phyloP scores from a whole-genome alignment of 2,113 vertebrate species.

The Stegastes partitus region DNA sequence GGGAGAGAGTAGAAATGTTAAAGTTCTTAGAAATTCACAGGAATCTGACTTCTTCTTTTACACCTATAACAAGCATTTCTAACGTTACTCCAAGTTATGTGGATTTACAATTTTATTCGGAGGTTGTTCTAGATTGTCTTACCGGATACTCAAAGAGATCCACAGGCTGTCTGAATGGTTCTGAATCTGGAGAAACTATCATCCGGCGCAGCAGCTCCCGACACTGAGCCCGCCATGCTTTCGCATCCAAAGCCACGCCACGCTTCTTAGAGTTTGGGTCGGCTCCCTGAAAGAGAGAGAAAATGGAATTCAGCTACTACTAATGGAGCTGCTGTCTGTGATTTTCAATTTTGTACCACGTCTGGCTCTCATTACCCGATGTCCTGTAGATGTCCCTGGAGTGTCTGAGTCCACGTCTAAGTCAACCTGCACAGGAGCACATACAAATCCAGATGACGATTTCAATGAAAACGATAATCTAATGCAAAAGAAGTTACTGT shows the following conservation, averaged over 20 bases:
- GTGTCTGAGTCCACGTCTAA: slow-evolving; percentile 94
- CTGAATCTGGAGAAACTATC: slow-evolving; percentile 90
- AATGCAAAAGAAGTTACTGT: neutral
- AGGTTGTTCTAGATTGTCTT: slow-evolving; percentile 18
- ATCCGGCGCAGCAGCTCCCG: slow-evolving; percentile 91
- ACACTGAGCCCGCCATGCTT: slow-evolving; percentile 90
- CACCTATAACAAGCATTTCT: neutral
- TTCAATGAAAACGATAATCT: neutral
- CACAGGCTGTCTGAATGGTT: slow-evolving; percentile 92
- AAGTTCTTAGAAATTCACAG: neutral
- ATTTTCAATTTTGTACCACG: neutral
- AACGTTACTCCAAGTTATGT: neutral
- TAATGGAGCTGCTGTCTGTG: neutral
- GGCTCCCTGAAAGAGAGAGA: slow-evolving; percentile 51
- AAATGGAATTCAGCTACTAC: neutral
- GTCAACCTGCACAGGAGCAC: slow-evolving; percentile 84
- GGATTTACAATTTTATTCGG: neutral
- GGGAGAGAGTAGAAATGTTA: neutral
- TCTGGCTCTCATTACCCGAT: slow-evolving; percentile 82
- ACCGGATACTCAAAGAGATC: slow-evolving; percentile 93
- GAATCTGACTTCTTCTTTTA: neutral
- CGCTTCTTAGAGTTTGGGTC: slow-evolving; percentile 68
- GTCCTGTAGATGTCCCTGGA: slow-evolving; percentile 94
- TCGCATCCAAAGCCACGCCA: slow-evolving; percentile 81
- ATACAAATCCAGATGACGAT: neutral